Base-by-base conservation (phyloP, 2,888 invertebrate genomes). In the Nomada lathburiana region DNA sequence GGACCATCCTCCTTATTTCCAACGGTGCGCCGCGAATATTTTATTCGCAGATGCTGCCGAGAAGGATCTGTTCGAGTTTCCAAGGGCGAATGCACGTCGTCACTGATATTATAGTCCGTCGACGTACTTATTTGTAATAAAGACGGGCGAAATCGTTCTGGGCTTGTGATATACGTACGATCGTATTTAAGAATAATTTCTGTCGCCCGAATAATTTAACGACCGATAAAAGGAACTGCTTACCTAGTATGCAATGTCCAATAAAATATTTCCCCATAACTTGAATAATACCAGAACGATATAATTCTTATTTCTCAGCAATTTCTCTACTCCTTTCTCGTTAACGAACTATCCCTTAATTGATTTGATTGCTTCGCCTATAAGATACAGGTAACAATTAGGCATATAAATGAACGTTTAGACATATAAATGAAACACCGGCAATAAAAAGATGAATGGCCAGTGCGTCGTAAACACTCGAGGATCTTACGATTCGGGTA, bases 321-420 rank as follows among this genome's bases (percentile, higher is more conserved):
- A 16, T 47, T 47, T 47, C 47, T 7, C 7, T 36, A 0, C 47
- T 1, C 16, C 47, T 16, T 11, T 10, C 16, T 16, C 3, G 47
- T 9, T 36, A 36, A 47, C 16, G 47, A 16, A 47, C 16, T 47
- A 2, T 47, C 47, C 47, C 16, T 47, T 11, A 47, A 47, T 47
- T 10, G 20, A 4, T 47, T 53, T 57, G 23, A 36, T 9, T 26
- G 26, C 20, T 47, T 29, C 5, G 18, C 63, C 63, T 20, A 57
- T 76, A 76, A 79, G 76, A 57, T 57, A 64, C 64, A 60, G 69
- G 47, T 70, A 65, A 70, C 50, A 57, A 57, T 76, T 64, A 68
- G 78, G 63, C 42, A 10, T 44, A 26, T 11, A 20, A 2, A 20
- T 36, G 64, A 23, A 9, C 44, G 13, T 29, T 47, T 47, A 47